Base-by-base conservation (phyloP, 2,113 vertebrate species). In the Ptychochromis oligacanthus region DNA sequence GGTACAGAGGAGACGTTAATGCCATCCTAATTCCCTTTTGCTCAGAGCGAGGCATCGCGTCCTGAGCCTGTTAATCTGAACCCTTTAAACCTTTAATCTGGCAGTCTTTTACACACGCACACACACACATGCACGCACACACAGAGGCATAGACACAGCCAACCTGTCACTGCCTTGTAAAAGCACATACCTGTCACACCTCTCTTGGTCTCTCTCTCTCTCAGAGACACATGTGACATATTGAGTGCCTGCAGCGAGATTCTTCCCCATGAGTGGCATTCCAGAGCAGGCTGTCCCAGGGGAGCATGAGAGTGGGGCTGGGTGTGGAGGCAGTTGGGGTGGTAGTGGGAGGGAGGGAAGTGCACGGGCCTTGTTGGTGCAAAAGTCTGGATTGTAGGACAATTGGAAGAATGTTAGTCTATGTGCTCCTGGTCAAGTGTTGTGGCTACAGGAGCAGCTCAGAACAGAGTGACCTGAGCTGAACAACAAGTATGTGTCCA, bases 231-330 rank as follows among this genome's bases (percentile, higher is more conserved):
- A 86, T 89, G 93, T 84, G 91, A 94, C 95, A 95, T 94, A 89
- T 94, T 95, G 94, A 94, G 75, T 38, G 95, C 95, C 95, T 90
- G 91, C 89, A 94, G 95, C 93, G 46, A 95, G 95, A 95, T 95
- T 95, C 94, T 95, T 95, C 95, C 93, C 92, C 94, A 91, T 95
- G 95, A 95, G 94, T 77, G 90, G 85, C 93, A 95, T 95, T 95
- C 95, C 94, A 94, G 93, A 94, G 93, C 94, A 94, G 92, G 87
- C 49, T 13, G 59, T 93, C 94, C 94, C 94, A 79, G 59, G 93
- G 93, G 94, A 94, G 80, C 31, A 1, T 1, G 75, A 83, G 83
- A 88, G 91, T 83, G 89, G 90, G 85, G 81, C 79, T 79, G 83
- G 83, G 86, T 79, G 74, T 87, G 85, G 58, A 72, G 88, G 77